phyloP scores from a whole-genome alignment of 2,797 vertebrate species.

The Anguilla megastoma region DNA sequence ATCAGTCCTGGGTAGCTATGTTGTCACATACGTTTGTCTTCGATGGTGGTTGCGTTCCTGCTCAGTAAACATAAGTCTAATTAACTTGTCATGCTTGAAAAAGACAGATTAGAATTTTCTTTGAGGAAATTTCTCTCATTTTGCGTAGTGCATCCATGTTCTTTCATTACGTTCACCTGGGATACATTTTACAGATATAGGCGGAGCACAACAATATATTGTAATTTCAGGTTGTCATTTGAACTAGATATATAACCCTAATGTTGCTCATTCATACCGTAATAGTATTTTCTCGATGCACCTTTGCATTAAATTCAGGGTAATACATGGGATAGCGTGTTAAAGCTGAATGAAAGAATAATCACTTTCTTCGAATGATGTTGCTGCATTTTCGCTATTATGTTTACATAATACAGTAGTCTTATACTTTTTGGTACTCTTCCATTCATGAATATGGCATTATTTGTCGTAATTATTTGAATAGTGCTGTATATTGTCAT shows the following conservation, averaged over 20 bases:
- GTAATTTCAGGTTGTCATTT: background rate
- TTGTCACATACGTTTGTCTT: constrained; percentile 7
- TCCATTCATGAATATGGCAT: background rate
- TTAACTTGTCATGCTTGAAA: background rate
- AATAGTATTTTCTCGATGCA: background rate
- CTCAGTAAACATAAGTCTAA: background rate
- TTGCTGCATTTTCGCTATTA: background rate
- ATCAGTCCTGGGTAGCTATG: constrained; percentile 21
- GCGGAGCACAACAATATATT: background rate
- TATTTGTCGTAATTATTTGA: background rate
- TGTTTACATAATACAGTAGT: background rate
- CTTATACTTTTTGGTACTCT: background rate
- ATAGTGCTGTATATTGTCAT: background rate
- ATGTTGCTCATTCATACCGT: background rate
- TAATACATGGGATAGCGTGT: background rate
- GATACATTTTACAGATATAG: background rate
- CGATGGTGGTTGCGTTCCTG: background rate
- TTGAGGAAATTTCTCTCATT: background rate
- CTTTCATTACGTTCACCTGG: background rate
- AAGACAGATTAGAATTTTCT: background rate
- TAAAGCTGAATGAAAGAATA: background rate
- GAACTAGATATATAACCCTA: background rate
- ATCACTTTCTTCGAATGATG: background rate
- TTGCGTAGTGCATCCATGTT: background rate
- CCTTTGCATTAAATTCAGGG: background rate